These are phyloP conservation scores for Drosophila nigrodunni DNA, from an alignment of 1,140 invertebrate species.

Conservation along the genomic window DNA sequence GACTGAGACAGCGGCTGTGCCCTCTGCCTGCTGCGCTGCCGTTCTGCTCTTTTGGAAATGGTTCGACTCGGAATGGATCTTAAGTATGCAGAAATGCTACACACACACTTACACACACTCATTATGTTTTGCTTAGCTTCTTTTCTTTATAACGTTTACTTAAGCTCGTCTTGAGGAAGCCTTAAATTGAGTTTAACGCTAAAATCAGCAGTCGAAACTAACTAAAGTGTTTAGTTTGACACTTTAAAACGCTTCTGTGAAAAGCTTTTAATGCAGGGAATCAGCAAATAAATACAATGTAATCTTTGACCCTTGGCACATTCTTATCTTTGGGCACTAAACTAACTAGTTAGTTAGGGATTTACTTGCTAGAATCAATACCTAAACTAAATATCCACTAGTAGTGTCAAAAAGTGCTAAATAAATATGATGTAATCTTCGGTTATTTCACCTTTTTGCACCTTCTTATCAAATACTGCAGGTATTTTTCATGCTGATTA, in stretches of 20 bases:
- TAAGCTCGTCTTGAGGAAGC: background rate
- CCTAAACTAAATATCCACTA: background rate
- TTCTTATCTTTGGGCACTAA: too few species aligned
- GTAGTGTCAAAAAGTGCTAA: background rate
- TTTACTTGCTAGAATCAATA: too few species aligned
- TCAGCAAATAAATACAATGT: too few species aligned
- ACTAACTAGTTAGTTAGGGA: too few species aligned
- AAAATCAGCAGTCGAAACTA: background rate
- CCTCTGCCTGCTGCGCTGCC: constrained; percentile 18
- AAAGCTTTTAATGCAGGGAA: too few species aligned
- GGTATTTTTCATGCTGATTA: constrained; percentile 28
- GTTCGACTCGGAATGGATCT: background rate
- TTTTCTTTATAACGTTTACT: background rate
- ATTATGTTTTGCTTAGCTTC: constrained; percentile 12
- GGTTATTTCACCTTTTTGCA: constrained; percentile 23
- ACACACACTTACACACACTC: background rate
- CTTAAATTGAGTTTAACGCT: background rate
- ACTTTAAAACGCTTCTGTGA: background rate
- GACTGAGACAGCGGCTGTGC: constrained; percentile 5
- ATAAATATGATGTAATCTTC: constrained; percentile 40
- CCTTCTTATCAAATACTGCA: constrained; percentile 36
- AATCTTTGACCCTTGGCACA: too few species aligned
- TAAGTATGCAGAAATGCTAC: background rate
- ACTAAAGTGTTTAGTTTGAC: background rate
- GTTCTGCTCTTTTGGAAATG: background rate